Evolutionary conservation across 2,888 invertebrate species (phyloP), one percentile per base, ranked within the genome.

Genomic region (Melanchra persicariae): DNA sequence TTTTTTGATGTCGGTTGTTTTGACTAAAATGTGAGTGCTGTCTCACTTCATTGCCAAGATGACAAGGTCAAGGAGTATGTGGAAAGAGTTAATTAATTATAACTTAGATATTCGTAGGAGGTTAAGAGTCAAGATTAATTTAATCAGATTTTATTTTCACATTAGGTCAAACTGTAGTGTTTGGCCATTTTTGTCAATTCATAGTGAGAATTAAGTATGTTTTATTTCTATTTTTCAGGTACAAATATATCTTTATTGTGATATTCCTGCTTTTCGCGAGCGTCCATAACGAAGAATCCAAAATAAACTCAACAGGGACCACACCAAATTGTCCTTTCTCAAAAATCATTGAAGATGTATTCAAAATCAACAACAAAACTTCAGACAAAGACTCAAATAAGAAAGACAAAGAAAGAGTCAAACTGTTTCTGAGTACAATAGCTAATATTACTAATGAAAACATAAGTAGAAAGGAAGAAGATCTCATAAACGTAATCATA

Each of bases 351-450:
- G 95, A 95, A 90, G 95, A 95, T 34, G 94, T 95, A 30, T 95
- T 95, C 70, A 95, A 93, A 88, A 89, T 90, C 19, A 90, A 90
- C 62, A 93, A 93, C 69, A 93, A 88, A 85, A 91, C 87, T 22
- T 87, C 88, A 24, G 82, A 87, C 22, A 83, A 76, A 59, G 87
- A 87, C 15, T 82, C 81, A 30, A 77, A 83, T 7, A 63, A 88
- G 9, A 90, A 91, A 85, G 91, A 92, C 59, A 85, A 92, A 94
- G 87, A 97, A 95, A 87, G 97, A 96, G 92, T 97, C 92, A 85
- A 95, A 93, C 75, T 96, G 96, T 88, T 97, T 49, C 70, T 95
- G 15, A 92, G 96, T 87, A 94, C 97, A 45, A 96, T 97, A 93
- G 97, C 97, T 91, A 94, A 96, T 91, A 87, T 92, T 1, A 90